phyloP scores from a whole-genome alignment of 2,113 vertebrate species.

The Neodontobutis hainanensis region DNA sequence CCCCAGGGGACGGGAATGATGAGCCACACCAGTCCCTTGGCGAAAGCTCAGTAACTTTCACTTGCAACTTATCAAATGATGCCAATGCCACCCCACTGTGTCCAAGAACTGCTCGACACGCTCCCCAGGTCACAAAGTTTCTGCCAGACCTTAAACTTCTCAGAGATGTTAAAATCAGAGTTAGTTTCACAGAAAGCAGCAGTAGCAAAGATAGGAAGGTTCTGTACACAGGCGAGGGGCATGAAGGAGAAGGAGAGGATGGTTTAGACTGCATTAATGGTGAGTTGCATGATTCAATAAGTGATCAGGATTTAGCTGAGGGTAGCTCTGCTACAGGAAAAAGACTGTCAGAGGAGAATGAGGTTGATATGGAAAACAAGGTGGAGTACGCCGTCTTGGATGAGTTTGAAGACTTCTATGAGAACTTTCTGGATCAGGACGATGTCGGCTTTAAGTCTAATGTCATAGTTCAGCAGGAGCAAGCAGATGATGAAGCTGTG shows the following conservation, averaged over 20 bases:
- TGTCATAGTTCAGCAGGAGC: slow-evolving; percentile 91
- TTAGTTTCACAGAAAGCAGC: slow-evolving; percentile 94
- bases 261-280: slow-evolving; percentile 85
- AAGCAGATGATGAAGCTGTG: slow-evolving; percentile 88
- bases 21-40: slow-evolving; percentile 83
- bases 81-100: slow-evolving; percentile 81
- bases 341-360: slow-evolving; percentile 84
- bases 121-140: slow-evolving; percentile 91
- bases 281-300: slow-evolving; percentile 84
- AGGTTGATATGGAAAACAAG: slow-evolving; percentile 92
- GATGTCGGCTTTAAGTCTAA: slow-evolving; percentile 91
- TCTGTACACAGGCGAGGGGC: slow-evolving; percentile 90
- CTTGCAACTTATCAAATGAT: slow-evolving; percentile 83
- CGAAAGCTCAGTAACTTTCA: slow-evolving; percentile 88
- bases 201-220: slow-evolving; percentile 96
- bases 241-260: slow-evolving; percentile 78
- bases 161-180: slow-evolving; percentile 95
- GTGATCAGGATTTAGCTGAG: slow-evolving; percentile 71
- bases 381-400: slow-evolving; percentile 98
- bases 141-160: slow-evolving; percentile 95
- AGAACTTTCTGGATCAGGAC: slow-evolving; percentile 93
- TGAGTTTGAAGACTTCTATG: slow-evolving; percentile 95
- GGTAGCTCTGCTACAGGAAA: slow-evolving; percentile 74
- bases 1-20: slow-evolving; percentile 88
- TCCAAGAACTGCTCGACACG: slow-evolving; percentile 95